phyloP scores from a whole-genome alignment of 2,113 vertebrate species.

The Calyptommatus sinebrachiatus region DNA sequence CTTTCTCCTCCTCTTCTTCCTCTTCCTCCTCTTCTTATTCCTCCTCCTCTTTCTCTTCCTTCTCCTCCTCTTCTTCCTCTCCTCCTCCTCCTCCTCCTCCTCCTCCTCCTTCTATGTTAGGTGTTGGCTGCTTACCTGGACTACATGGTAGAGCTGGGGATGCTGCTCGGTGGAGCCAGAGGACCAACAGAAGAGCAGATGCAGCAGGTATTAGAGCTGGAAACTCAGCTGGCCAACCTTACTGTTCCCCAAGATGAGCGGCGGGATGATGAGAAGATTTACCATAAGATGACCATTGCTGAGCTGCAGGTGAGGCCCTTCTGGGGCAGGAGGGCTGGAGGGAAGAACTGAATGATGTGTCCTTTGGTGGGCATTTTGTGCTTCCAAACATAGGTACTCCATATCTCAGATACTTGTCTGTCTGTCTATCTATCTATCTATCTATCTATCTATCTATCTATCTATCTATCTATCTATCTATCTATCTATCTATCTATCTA shows the following conservation, averaged over 20 bases:
- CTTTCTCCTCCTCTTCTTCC: too few relatives aligned
- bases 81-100: too few relatives aligned
- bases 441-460: too few relatives aligned
- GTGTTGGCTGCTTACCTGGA: slow-evolving; percentile 90
- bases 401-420: too few relatives aligned
- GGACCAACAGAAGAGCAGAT: slow-evolving; percentile 81
- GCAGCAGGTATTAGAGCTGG: slow-evolving; percentile 90
- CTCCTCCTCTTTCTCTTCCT: too few relatives aligned
- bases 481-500: too few relatives aligned
- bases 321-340: neutral
- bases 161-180: slow-evolving; percentile 80
- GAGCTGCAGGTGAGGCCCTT: slow-evolving; percentile 84
- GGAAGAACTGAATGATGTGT: neutral
- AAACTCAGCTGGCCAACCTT: slow-evolving; percentile 88
- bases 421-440: too few relatives aligned
- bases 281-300: slow-evolving; percentile 88
- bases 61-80: too few relatives aligned
- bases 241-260: slow-evolving; percentile 94
- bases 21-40: too few relatives aligned
- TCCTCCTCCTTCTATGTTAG: slow-evolving; percentile 52
- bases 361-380: too few relatives aligned
- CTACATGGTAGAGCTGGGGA: slow-evolving; percentile 95
- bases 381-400: too few relatives aligned
- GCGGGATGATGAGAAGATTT: slow-evolving; percentile 94
- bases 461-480: too few relatives aligned